phyloP scores from a whole-genome alignment of 2,888 invertebrate genomes.

The Xestobium rufovillosum region DNA sequence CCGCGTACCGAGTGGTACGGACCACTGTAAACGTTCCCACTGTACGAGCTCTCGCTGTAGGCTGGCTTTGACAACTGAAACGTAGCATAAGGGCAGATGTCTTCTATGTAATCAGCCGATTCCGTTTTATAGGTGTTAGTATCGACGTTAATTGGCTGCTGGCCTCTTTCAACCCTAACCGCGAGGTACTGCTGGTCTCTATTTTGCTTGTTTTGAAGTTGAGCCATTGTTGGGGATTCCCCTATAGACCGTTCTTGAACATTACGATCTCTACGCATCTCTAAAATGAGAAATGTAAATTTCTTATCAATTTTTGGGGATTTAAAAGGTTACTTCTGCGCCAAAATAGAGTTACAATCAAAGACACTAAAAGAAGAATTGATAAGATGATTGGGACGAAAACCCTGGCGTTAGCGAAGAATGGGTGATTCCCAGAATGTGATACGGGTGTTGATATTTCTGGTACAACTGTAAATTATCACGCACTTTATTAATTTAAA shows the following conservation, averaged over 20 bases:
- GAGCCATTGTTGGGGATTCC: slow-evolving; percentile 70
- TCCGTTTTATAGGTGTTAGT: slow-evolving; percentile 47
- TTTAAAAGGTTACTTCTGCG: slow-evolving; percentile 52
- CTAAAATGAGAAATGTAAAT: slow-evolving; percentile 30
- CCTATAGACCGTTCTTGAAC: slow-evolving; percentile 51
- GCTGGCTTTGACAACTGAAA: slow-evolving; percentile 77
- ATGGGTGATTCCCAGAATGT: slow-evolving; percentile 56
- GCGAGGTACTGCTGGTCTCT: slow-evolving; percentile 71
- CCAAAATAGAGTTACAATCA: slow-evolving; percentile 64
- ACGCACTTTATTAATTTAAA: slow-evolving; percentile 4
- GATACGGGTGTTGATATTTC: slow-evolving; percentile 61
- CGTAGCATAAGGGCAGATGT: slow-evolving; percentile 88
- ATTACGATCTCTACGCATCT: slow-evolving; percentile 43
- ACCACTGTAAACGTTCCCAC: slow-evolving; percentile 79
- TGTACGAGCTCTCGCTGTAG: slow-evolving; percentile 85
- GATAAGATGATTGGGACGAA: slow-evolving; percentile 57
- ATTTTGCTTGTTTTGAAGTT: slow-evolving; percentile 73
- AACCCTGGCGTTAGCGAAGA: slow-evolving; percentile 60
- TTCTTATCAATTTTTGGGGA: slow-evolving; percentile 3
- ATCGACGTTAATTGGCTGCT: slow-evolving; percentile 46
- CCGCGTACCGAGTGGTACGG: slow-evolving; percentile 80
- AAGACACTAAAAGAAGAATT: slow-evolving; percentile 56
- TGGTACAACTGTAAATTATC: slow-evolving; percentile 47
- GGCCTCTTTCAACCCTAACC: slow-evolving; percentile 45
- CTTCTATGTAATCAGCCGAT: slow-evolving; percentile 77